phyloP scores from a whole-genome alignment of 2,113 vertebrate genomes.

The Mormyrus iriodes region DNA sequence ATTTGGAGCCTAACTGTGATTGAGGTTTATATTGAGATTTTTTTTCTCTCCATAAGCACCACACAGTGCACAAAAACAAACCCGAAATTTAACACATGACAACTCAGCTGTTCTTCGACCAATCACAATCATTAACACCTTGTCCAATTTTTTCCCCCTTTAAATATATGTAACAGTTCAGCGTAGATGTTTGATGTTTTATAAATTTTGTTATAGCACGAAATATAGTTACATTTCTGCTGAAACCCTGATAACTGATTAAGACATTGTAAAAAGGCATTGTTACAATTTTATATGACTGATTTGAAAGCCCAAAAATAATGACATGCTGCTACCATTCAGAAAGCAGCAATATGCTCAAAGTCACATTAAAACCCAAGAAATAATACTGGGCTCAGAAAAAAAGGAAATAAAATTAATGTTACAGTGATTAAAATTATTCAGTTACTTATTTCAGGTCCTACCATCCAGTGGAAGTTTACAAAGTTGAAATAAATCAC shows the following conservation, averaged over 20 bases:
- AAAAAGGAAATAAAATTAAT: neutral
- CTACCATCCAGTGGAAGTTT: neutral
- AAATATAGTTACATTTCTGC: neutral
- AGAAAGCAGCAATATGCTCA: neutral
- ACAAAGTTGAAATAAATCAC: neutral
- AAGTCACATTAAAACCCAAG: neutral
- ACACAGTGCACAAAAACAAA: neutral
- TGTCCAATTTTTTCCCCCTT: neutral
- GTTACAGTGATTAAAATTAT: neutral
- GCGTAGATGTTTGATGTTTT: neutral
- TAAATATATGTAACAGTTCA: neutral
- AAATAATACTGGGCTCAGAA: neutral
- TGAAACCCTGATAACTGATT: neutral
- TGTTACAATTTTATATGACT: neutral
- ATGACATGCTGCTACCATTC: neutral
- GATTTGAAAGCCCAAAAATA: neutral
- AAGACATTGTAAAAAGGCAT: neutral
- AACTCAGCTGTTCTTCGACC: neutral
- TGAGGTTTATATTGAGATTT: neutral
- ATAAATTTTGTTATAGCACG: neutral
- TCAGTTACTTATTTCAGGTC: neutral
- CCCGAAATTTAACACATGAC: neutral
- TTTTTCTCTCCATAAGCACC: neutral
- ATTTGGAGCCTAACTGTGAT: neutral
- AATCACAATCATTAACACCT: neutral